Conservation (phyloP, 2,113 vertebrate genomes). For the Dicentrarchus labrax region DNA sequence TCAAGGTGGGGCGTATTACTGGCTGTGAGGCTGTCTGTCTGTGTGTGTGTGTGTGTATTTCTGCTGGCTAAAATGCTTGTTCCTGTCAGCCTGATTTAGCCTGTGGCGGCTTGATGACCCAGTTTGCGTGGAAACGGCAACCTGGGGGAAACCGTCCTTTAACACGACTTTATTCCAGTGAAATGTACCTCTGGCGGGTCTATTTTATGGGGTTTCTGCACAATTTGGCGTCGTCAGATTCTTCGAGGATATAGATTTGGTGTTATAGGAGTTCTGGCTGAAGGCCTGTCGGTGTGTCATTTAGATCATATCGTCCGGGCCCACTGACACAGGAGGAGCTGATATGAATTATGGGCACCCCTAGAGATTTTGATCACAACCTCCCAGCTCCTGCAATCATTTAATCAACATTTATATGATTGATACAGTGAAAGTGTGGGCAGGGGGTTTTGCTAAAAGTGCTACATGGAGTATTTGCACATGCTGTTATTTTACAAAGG, state of each 20-base stretch:
- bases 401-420: constrained; percentile 18
- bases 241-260: constrained; percentile 10
- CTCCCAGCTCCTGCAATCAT: constrained; percentile 8
- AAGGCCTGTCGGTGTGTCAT: constrained; percentile 58
- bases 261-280: constrained; percentile 62
- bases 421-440: background rate
- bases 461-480: constrained; percentile 14
- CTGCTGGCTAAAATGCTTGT: constrained; percentile 37
- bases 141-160: constrained; percentile 23
- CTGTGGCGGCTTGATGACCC: constrained; percentile 70
- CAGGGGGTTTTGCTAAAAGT: background rate
- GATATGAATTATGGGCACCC: constrained; percentile 24
- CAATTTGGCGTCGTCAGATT: constrained; percentile 31
- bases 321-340: constrained; percentile 48
- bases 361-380: constrained; percentile 27
- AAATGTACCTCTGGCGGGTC: constrained; percentile 10
- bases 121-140: constrained; percentile 64
- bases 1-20: constrained; percentile 78
- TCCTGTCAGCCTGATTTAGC: constrained; percentile 57
- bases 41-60: constrained; percentile 24
- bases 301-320: constrained; percentile 37
- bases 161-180: constrained; percentile 38
- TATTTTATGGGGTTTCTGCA: background rate
- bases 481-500: constrained; percentile 5
- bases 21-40: constrained; percentile 29